Conservation (phyloP, 2,797 vertebrate genomes). For the Cryptoblepharus egeriae region DNA sequence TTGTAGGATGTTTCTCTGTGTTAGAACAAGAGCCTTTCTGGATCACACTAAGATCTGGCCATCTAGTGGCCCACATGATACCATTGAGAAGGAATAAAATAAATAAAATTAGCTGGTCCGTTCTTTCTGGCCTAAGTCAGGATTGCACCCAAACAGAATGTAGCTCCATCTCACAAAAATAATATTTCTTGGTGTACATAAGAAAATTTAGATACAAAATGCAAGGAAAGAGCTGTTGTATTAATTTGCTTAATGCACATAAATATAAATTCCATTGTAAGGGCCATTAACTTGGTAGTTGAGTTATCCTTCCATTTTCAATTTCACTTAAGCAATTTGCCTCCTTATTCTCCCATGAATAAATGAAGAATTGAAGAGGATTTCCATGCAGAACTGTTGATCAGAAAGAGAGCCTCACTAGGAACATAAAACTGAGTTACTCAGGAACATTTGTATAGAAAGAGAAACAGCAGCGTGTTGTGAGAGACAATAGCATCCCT, state of each 20-base stretch:
- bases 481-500: background rate
- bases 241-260: conserved; percentile 14
- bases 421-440: background rate
- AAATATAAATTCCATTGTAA: background rate
- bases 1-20: background rate
- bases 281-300: conserved; percentile 18
- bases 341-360: conserved; percentile 19
- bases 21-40: too few species aligned
- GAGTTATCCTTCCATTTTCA: conserved; percentile 1
- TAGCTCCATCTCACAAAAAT: background rate
- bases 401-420: background rate
- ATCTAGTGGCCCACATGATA: too few species aligned
- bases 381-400: background rate
- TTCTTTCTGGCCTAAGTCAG: too few species aligned
- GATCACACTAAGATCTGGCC: too few species aligned
- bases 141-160: background rate
- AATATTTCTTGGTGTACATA: background rate
- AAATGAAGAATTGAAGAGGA: background rate
- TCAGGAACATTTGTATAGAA: background rate
- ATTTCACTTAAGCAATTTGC: conserved; percentile 37
- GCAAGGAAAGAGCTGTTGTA: background rate
- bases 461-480: background rate
- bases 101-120: too few species aligned
- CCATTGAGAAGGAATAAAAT: too few species aligned
- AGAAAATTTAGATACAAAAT: conserved; percentile 21